Evolutionary conservation across 2,113 vertebrate species (phyloP), one percentile per base, ranked within the genome.

Genomic region (Pica pica): DNA sequence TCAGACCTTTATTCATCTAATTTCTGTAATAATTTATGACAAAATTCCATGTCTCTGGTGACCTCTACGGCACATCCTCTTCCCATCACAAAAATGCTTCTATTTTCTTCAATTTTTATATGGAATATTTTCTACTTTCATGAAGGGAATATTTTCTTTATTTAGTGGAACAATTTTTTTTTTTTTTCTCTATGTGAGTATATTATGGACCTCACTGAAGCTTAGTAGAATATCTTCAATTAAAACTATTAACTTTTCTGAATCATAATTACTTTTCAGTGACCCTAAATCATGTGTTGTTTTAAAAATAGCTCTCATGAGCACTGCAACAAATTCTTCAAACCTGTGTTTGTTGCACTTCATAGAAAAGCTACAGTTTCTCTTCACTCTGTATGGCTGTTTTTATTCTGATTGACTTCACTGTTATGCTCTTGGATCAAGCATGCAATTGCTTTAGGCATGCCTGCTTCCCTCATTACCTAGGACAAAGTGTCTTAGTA

Each of bases 331-430:
- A 64, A 77, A 52, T 47, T 56, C 28, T 65, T 73, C 44, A 80
- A 16, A 12, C 13, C 3, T 35, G 0, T 24, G 3, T 53, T 79
- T 85, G 39, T 71, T 85, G 13, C 9, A 39, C 35, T 46, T 86
- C 4, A 3, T 67, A 59, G 26, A 42, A 78, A 70, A 71, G 2
- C 14, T 30, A 31, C 0, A 0, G 3, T 52, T 86, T 71, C 3
- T 63, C 6, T 79, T 75, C 49, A 21, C 3, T 42, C 22, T 65
- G 7, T 37, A 6, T 42, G 39, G 13, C 6, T 71, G 8, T 2
- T 81, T 89, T 90, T 56, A 26, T 70, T 94, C 50, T 64, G 30
- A 73, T 11, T 64, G 35, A 69, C 41, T 69, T 16, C 31, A 52
- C 7, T 27, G 16, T 27, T 55, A 37, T 1, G 37, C 1, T 81